Evolutionary conservation across 1,140 invertebrate species (phyloP), one percentile per base, ranked within the genome.

Genomic region (Drosophila asahinai): DNA sequence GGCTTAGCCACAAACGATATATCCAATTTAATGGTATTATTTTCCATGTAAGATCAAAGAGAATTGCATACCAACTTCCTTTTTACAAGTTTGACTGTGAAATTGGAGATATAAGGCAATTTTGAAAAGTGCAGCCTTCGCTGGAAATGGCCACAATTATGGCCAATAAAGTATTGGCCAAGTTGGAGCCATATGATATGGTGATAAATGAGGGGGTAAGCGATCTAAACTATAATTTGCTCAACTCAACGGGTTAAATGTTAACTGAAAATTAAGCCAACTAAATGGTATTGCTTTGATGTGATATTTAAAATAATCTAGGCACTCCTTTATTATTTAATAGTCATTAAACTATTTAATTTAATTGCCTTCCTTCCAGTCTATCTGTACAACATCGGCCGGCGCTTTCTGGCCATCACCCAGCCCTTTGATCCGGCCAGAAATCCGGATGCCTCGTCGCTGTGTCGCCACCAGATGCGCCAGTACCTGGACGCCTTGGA

Each of bases 361-460:
- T 61, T 0, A 54, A n/a, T 43, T 61, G 0, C n/a, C 47, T 59
- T 43, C 8, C 19, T 86, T 91, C 2, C 73, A 93, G 92, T 75
- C 25, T 92, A 83, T 43, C 62, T 93, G 43, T 73, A 91, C 58
- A 86, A 82, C 25, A 92, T 93, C 61, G 86, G 91, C 3, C 57
- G 78, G 55, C 81, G 76, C 14, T 91, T 92, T 49, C 57, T 92
- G 62, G 72, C 78, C 49, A 72, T 90, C 4, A 73, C 83, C 36
- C 77, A 91, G 52, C 92, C 92, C 14, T 93, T 93, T 45, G 87
- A 92, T 75, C 68, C 84, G 8, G 76, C 91, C 42, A 66, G 78
- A 17, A 92, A 81, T 81, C 81, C 92, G 7, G 55, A 81, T 14
- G 76, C 90, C 45, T 91, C 92, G 7, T 38, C 77, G 8, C 42